phyloP scores from a whole-genome alignment of 1,140 invertebrate species.

The Drosophila parabipectinata region DNA sequence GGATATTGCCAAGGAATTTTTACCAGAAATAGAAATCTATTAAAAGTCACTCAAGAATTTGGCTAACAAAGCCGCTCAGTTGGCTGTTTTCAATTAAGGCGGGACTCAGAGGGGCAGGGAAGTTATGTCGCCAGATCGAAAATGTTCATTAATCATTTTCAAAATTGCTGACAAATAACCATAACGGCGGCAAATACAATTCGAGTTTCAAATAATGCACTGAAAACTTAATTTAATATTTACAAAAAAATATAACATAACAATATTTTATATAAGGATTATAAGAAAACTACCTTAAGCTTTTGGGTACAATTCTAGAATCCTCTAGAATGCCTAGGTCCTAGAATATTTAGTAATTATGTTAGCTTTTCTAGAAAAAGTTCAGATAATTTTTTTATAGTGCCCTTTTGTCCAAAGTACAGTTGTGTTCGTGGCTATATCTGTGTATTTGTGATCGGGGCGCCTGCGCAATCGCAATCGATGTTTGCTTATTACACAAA shows the following conservation, averaged over 20 bases:
- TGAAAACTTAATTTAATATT: background rate
- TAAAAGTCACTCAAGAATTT: slow-evolving; percentile 67
- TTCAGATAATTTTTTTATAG: background rate
- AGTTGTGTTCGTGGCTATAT: slow-evolving; percentile 1
- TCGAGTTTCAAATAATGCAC: slow-evolving; percentile 9
- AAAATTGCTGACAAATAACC: slow-evolving; percentile 76
- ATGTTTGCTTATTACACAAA: slow-evolving; percentile 67
- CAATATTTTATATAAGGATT: too few species aligned
- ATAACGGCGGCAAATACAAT: slow-evolving; percentile 60
- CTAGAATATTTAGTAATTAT: too few species aligned
- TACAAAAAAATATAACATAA: too few species aligned
- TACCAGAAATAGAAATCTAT: slow-evolving; percentile 58
- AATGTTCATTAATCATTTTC: slow-evolving; percentile 74
- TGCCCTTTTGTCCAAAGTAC: slow-evolving; percentile 3
- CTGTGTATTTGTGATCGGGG: slow-evolving; percentile 16
- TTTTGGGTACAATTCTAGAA: too few species aligned
- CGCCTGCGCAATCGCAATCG: slow-evolving; percentile 51
- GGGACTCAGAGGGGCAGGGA: background rate
- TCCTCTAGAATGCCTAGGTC: too few species aligned
- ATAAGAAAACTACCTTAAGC: too few species aligned
- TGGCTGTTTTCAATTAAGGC: background rate
- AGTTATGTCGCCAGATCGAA: slow-evolving; percentile 63
- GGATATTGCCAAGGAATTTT: slow-evolving; percentile 51
- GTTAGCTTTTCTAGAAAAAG: background rate
- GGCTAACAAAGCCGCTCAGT: slow-evolving; percentile 38